Conservation (phyloP, 2,888 invertebrate genomes). For the Scaptomyza tumidula region DNA sequence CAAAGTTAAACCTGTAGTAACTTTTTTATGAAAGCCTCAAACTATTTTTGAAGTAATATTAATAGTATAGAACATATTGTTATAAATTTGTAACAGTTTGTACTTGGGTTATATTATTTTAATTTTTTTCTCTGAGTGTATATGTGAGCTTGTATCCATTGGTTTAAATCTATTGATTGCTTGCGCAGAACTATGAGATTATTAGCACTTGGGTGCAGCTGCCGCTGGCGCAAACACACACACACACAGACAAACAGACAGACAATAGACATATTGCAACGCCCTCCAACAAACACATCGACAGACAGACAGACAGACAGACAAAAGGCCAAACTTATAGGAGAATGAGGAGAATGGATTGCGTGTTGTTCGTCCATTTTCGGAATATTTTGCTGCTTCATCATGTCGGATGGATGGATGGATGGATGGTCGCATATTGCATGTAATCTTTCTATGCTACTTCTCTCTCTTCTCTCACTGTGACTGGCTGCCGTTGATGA, state of each 20-base stretch:
- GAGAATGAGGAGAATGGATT: conserved; percentile 40
- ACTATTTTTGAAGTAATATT: no score
- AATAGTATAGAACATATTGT: no score
- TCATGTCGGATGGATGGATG: conserved; percentile 63
- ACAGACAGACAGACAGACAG: conserved; percentile 6
- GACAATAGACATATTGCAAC: no score
- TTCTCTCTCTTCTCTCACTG: conserved; percentile 48
- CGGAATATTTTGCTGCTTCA: conserved; percentile 75
- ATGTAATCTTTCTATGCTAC: conserved; percentile 53
- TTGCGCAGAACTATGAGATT: conserved; percentile 77
- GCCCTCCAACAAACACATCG: no score
- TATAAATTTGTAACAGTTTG: no score
- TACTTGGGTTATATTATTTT: no score
- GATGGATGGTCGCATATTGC: conserved; percentile 53
- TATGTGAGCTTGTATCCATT: conserved; percentile 7
- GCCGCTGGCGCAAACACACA: conserved; percentile 49
- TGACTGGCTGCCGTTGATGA: conserved; percentile 32
- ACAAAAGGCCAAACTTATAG: background rate
- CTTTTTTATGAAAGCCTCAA: no score
- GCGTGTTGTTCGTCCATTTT: conserved; percentile 78
- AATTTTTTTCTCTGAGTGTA: background rate
- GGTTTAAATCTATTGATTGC: conserved; percentile 66
- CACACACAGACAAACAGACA: conserved; percentile 21
- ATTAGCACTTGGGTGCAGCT: conserved; percentile 82
- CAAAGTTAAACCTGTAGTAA: no score